Percentiles rank a stretch among this genome's conserved stretches.
These are phyloP conservation scores for Laspeyria flexula DNA, from an alignment of 2,888 invertebrate species.

Conservation along the genomic window DNA sequence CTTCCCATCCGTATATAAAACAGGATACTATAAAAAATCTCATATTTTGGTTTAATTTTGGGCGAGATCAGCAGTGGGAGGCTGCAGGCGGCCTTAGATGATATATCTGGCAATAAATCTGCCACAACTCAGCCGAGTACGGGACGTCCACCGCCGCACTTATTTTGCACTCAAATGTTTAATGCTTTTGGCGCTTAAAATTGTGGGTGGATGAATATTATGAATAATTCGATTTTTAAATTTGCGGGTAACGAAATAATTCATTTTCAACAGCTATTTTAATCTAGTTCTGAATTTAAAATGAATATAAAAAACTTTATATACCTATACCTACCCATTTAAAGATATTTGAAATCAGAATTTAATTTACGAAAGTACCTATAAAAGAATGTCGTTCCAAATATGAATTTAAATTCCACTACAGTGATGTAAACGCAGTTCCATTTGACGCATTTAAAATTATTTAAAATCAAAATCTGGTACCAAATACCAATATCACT, in stretches of 20 bases:
- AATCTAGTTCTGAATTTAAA: no score
- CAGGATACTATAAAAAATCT: constrained; percentile 20
- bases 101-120: constrained; percentile 79
- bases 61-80: constrained; percentile 16
- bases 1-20: constrained; percentile 14
- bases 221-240: constrained; percentile 1
- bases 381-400: no score
- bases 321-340: no score
- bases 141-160: constrained; percentile 27
- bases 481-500: not conserved
- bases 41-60: constrained; percentile 36
- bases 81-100: constrained; percentile 61
- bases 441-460: not conserved
- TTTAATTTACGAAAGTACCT: no score
- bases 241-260: not conserved
- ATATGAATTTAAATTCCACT: not conserved
- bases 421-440: not conserved
- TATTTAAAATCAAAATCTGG: not conserved
- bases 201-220: constrained; percentile 11
- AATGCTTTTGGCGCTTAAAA: constrained; percentile 39
- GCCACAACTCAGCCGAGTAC: constrained; percentile 55
- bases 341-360: no score
- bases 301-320: no score
- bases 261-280: not conserved
- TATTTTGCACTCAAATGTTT: constrained; percentile 40